Conservation (phyloP, 1,140 invertebrate genomes). For the Plodia interpunctella region DNA sequence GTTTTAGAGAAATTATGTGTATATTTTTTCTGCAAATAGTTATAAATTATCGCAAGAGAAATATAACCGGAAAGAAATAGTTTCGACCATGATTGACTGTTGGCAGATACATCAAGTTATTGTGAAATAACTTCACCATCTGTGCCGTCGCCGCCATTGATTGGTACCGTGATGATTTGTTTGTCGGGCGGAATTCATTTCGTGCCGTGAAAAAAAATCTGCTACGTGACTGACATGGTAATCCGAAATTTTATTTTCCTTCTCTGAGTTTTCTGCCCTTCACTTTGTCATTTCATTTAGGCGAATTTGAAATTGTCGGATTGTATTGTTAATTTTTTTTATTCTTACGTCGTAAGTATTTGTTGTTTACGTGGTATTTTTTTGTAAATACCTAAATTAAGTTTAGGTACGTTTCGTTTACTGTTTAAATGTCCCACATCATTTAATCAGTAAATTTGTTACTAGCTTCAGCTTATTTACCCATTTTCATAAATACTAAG, state of each 20-base stretch:
- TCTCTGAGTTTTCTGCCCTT: conserved; percentile 34
- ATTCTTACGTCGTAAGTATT: too few species aligned
- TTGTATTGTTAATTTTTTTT: too few species aligned
- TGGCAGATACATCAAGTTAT: neutral
- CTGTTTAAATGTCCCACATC: too few species aligned
- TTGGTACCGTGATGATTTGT: conserved; percentile 48
- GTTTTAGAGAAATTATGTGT: too few species aligned
- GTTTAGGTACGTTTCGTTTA: too few species aligned
- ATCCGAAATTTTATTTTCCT: conserved; percentile 49
- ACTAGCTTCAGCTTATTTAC: too few species aligned
- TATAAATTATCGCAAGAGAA: neutral
- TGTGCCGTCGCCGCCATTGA: conserved; percentile 33
- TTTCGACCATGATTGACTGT: neutral
- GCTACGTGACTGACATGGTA: conserved; percentile 54
- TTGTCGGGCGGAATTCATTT: conserved; percentile 49
- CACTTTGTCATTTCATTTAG: conserved; percentile 27
- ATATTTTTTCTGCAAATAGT: too few species aligned
- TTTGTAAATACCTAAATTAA: too few species aligned
- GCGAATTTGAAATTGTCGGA: conserved; percentile 22
- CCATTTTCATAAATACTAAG: too few species aligned
- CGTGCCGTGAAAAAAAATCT: conserved; percentile 38
- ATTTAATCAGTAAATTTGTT: too few species aligned
- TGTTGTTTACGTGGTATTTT: too few species aligned
- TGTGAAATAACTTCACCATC: conserved; percentile 28
- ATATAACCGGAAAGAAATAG: neutral